A percentile compares a stretch with the other conserved stretches of the same genome.
These are phyloP conservation scores for Rhopalosiphum padi DNA, from an alignment of 1,140 invertebrate species.

Conservation along the genomic window DNA sequence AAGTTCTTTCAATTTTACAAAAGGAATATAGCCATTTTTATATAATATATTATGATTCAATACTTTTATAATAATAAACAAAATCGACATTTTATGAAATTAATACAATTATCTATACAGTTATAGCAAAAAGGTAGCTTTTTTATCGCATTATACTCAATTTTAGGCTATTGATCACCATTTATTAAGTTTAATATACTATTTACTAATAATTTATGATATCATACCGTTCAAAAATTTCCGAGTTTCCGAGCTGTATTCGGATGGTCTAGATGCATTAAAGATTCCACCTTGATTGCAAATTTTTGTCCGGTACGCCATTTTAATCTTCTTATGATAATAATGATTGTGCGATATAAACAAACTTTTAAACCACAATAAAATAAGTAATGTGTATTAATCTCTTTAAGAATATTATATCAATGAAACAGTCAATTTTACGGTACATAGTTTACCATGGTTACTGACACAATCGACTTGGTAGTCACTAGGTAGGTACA, in stretches of 20 bases:
- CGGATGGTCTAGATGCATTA: slow-evolving; percentile 11
- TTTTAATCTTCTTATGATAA: neutral
- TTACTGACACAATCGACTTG: neutral
- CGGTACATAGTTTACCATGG: neutral
- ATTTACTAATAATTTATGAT: neutral
- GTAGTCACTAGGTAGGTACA: neutral
- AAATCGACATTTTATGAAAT: neutral
- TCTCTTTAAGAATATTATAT: neutral
- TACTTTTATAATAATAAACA: neutral
- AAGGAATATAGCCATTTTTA: neutral
- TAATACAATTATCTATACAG: too few species aligned
- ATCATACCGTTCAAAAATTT: slow-evolving; percentile 30
- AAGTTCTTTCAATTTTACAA: too few species aligned
- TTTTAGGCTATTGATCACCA: neutral
- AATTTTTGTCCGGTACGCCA: slow-evolving; percentile 43
- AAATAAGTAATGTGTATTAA: neutral
- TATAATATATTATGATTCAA: neutral
- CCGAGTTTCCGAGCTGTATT: slow-evolving; percentile 29
- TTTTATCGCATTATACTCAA: neutral
- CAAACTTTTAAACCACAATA: neutral
- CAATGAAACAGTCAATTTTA: neutral
- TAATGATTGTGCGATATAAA: neutral
- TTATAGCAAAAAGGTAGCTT: neutral
- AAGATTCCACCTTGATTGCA: slow-evolving; percentile 35
- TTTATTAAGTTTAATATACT: neutral